Percentiles rank a stretch among this genome's conserved stretches.
phyloP scores from a whole-genome alignment of 1,140 invertebrate species.

The Trypoxylus dichotomus region DNA sequence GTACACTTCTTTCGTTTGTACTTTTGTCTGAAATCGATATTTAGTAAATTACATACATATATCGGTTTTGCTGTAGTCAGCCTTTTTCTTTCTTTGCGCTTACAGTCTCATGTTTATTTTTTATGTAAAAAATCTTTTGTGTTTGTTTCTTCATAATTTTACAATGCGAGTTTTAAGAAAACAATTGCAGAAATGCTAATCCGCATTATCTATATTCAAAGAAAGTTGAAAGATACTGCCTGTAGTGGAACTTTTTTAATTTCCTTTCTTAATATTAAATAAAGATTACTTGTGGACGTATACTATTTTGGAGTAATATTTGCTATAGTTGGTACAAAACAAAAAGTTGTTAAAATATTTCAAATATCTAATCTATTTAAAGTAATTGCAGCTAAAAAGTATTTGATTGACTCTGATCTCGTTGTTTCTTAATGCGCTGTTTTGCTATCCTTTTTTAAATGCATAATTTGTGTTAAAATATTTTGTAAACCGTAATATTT shows the following conservation, averaged over 20 bases:
- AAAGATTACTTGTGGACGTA: no score
- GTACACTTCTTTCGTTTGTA: background rate
- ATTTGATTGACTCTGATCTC: no score
- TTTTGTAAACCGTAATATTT: no score
- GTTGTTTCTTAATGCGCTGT: no score
- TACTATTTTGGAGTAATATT: no score
- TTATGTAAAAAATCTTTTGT: background rate
- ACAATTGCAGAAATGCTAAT: background rate
- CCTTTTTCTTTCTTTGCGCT: background rate
- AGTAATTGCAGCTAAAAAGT: no score
- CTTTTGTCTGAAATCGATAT: background rate
- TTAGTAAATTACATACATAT: background rate
- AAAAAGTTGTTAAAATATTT: no score
- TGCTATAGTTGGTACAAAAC: no score
- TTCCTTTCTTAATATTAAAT: no score
- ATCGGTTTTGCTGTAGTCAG: background rate
- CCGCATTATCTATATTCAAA: background rate
- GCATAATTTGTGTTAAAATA: no score
- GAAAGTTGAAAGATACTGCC: background rate
- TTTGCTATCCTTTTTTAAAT: no score
- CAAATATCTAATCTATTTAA: no score
- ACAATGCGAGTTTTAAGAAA: background rate
- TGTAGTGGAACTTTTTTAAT: background rate
- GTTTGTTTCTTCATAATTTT: background rate
- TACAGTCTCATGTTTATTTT: background rate